Evolutionary conservation across 2,797 vertebrate species (phyloP).

Genomic region (Danio tinwini): DNA sequence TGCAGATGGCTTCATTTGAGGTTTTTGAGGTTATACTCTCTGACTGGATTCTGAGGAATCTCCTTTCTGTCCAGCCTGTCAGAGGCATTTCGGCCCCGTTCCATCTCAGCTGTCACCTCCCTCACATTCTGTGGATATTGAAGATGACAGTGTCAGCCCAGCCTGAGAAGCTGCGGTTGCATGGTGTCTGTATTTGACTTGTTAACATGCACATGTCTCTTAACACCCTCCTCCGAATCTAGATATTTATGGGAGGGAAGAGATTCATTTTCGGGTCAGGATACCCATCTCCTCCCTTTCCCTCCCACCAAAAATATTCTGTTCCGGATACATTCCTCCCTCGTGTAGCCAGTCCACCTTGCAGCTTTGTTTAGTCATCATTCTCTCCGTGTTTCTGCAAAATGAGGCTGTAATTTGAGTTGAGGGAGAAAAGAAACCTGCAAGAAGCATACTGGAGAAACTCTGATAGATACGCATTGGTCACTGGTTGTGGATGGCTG

Average conservation of each 20-base stretch:
- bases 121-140: constrained; percentile 22
- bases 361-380: not conserved
- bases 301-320: constrained; percentile 14
- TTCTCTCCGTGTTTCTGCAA: constrained; percentile 11
- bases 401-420: constrained; percentile 45
- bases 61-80: constrained; percentile 25
- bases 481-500: constrained; percentile 40
- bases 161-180: constrained; percentile 25
- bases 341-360: not conserved
- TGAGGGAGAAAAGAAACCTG: not conserved
- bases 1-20: not conserved
- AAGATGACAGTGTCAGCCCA: constrained; percentile 36
- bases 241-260: constrained; percentile 16
- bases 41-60: constrained; percentile 10
- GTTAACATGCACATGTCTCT: constrained; percentile 34
- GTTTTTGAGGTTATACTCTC: constrained; percentile 27
- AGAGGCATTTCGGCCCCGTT: constrained; percentile 27
- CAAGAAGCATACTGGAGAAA: not conserved
- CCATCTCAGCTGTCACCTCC: constrained; percentile 43
- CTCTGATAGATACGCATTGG: constrained; percentile 44
- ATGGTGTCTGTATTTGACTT: constrained; percentile 26
- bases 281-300: not conserved
- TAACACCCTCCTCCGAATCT: constrained; percentile 5
- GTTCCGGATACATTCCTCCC: not conserved
- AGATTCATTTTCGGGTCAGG: constrained; percentile 34